Conservation (phyloP, 2,113 vertebrate species). For the Ariopsis seemanni region DNA sequence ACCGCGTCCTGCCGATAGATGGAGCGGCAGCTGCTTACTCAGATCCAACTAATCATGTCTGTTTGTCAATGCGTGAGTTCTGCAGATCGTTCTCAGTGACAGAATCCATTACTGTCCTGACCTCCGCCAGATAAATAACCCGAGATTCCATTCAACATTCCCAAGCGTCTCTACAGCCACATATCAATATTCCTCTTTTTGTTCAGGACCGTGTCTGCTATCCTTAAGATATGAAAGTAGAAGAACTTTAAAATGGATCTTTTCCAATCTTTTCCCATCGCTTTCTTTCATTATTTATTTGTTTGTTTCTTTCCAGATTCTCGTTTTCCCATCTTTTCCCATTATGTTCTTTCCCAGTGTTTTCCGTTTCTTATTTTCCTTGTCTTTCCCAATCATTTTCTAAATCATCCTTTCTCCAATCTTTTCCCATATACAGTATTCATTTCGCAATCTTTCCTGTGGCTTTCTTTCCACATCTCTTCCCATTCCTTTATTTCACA, state of each 20-base stretch:
- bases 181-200: constrained; percentile 24
- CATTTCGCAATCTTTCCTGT: not conserved
- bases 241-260: not conserved
- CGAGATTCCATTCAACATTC: constrained; percentile 71
- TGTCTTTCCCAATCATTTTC: not conserved
- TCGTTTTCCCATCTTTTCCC: not conserved
- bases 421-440: no score
- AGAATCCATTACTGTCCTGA: constrained; percentile 80
- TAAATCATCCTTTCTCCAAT: no score
- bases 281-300: not conserved
- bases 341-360: not conserved
- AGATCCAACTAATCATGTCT: constrained; percentile 85
- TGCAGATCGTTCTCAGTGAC: constrained; percentile 77
- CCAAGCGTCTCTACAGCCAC: constrained; percentile 48
- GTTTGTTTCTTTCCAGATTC: not conserved
- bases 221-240: not conserved
- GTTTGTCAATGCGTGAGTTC: constrained; percentile 80
- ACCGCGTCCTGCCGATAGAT: constrained; percentile 71
- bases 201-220: not conserved
- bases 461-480: not conserved
- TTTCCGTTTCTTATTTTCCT: not conserved
- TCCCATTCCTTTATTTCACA: not conserved
- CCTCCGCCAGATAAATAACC: constrained; percentile 77
- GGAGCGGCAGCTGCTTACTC: constrained; percentile 78
- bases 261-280: no score